These are phyloP conservation scores for Euura saliciscinereae DNA, from an alignment of 1,140 invertebrate genomes.

Conservation along the genomic window DNA sequence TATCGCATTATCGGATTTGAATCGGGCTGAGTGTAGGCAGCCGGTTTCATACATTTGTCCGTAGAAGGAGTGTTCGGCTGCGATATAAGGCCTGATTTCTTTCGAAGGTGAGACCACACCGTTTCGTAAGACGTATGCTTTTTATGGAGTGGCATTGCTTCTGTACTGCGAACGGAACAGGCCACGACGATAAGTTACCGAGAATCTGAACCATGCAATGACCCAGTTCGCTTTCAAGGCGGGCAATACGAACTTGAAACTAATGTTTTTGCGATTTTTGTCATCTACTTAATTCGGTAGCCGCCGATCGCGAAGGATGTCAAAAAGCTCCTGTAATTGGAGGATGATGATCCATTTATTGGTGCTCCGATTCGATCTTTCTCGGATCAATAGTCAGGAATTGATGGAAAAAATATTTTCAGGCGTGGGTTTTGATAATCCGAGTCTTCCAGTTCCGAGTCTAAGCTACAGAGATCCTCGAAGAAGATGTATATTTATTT, in stretches of 20 bases:
- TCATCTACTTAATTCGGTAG: too few relatives aligned
- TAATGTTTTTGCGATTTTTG: too few relatives aligned
- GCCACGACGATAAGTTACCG: not conserved
- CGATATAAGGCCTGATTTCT: constrained; percentile 29
- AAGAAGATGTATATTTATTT: not conserved
- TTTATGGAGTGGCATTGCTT: constrained; percentile 33
- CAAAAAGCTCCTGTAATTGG: too few relatives aligned
- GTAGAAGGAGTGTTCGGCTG: not conserved
- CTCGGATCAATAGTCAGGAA: too few relatives aligned
- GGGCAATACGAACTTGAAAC: not conserved
- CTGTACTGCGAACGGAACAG: constrained; percentile 31
- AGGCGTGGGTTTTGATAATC: not conserved
- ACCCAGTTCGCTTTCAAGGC: constrained; percentile 6
- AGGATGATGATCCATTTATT: too few relatives aligned
- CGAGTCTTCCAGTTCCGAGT: not conserved
- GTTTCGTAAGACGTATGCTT: constrained; percentile 26
- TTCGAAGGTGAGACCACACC: constrained; percentile 31
- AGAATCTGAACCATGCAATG: constrained; percentile 9
- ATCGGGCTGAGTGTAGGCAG: not conserved
- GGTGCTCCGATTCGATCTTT: too few relatives aligned
- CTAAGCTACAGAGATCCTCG: not conserved
- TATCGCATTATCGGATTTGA: not conserved
- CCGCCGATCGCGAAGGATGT: too few relatives aligned
- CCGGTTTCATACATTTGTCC: not conserved
- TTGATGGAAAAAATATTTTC: too few relatives aligned